Evolutionary conservation across 1,140 invertebrate genomes (phyloP).

Genomic region (Gonioctena quinquepunctata): DNA sequence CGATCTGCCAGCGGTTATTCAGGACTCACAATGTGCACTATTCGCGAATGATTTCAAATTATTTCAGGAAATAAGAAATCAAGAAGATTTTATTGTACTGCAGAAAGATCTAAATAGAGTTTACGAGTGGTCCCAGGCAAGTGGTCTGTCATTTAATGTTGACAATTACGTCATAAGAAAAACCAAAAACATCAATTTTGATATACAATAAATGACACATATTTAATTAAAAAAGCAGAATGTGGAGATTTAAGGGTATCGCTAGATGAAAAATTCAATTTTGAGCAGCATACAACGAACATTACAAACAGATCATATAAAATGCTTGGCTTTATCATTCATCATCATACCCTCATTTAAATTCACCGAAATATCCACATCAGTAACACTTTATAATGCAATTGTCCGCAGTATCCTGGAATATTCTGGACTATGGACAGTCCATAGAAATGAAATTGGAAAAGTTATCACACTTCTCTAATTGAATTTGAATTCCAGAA

Average conservation of each 20-base stretch:
- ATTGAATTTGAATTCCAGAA: conserved; percentile 6
- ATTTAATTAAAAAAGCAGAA: not conserved
- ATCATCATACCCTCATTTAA: not conserved
- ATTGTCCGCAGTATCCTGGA: not conserved
- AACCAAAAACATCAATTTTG: too few relatives aligned
- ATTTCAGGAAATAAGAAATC: too few relatives aligned
- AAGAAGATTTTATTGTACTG: too few relatives aligned
- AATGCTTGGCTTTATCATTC: not conserved
- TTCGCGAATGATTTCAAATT: too few relatives aligned
- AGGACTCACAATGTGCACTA: too few relatives aligned
- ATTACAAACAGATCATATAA: not conserved
- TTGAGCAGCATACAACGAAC: conserved; percentile 6
- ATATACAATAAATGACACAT: not conserved
- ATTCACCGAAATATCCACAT: not conserved
- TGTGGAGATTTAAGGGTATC: not conserved
- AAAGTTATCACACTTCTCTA: not conserved
- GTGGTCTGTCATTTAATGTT: too few relatives aligned
- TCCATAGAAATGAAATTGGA: conserved; percentile 1
- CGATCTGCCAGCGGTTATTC: too few relatives aligned
- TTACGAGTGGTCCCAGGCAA: too few relatives aligned
- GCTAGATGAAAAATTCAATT: conserved; percentile 3
- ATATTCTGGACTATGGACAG: not conserved
- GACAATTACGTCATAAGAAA: too few relatives aligned
- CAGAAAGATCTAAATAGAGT: too few relatives aligned
- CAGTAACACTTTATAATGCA: not conserved